Evolutionary conservation across 2,797 vertebrate genomes (phyloP).

Genomic region (Sylvilagus floridanus): DNA sequence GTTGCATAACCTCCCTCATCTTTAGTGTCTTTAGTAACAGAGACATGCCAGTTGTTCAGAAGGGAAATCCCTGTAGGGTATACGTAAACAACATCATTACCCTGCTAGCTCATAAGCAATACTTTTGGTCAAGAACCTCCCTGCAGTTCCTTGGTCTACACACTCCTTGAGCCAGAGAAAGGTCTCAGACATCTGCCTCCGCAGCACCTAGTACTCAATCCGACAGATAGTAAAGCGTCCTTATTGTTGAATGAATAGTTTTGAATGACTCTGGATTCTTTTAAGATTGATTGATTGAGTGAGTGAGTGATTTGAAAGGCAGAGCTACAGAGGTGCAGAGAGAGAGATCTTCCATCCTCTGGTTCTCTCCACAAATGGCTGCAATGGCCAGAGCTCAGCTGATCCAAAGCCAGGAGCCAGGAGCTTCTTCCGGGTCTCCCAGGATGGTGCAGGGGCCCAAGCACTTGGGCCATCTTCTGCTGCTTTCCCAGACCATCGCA

Average conservation of each 20-base stretch:
- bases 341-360: too few relatives aligned
- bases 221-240: not conserved
- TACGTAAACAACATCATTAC: not conserved
- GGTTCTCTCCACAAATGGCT: too few relatives aligned
- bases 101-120: not conserved
- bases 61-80: constrained; percentile 8
- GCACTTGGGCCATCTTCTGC: too few relatives aligned
- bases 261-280: not conserved
- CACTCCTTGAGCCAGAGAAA: not conserved
- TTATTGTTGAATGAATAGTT: not conserved
- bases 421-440: too few relatives aligned
- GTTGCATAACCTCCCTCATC: not conserved
- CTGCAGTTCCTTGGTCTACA: not conserved
- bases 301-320: too few relatives aligned
- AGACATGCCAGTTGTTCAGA: constrained; percentile 2
- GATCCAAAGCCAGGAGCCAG: too few relatives aligned
- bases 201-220: not conserved
- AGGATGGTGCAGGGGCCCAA: too few relatives aligned
- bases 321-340: too few relatives aligned
- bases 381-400: too few relatives aligned
- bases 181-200: not conserved
- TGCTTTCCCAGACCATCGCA: too few relatives aligned
- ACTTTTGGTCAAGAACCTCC: constrained; percentile 4
- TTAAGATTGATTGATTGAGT: too few relatives aligned
- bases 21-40: constrained; percentile 15